Conservation (phyloP, 2,888 invertebrate genomes). For the Scotopteryx bipunctaria region DNA sequence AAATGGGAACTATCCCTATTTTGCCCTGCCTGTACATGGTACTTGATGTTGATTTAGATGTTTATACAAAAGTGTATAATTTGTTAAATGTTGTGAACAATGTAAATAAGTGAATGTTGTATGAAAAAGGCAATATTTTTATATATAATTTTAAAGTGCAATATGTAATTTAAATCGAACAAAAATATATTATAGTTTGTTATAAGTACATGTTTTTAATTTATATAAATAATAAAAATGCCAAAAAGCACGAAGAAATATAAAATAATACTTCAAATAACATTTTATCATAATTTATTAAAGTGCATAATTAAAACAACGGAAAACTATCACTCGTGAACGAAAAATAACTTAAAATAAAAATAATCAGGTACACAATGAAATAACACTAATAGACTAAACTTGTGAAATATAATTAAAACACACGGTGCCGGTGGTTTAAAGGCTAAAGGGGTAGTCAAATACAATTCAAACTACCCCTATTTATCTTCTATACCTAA, state of each 20-base stretch:
- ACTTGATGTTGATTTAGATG: background rate
- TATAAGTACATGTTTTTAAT: conserved; percentile 30
- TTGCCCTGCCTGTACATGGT: no score
- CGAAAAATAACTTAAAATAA: conserved; percentile 22
- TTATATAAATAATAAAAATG: background rate
- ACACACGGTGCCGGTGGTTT: no score
- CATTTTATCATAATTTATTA: conserved; percentile 5
- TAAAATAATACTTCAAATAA: background rate
- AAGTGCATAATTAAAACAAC: conserved; percentile 6
- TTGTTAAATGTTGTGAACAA: background rate
- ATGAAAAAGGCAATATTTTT: conserved; percentile 30
- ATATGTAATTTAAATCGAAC: conserved; percentile 55
- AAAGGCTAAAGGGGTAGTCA: no score
- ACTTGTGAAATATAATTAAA: background rate
- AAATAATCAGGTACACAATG: conserved; percentile 10
- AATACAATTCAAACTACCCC: conserved; percentile 11
- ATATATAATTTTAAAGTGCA: conserved; percentile 54
- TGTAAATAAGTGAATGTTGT: conserved; percentile 28
- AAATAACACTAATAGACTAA: background rate
- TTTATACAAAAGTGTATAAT: background rate
- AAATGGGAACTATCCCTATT: no score
- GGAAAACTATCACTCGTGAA: conserved; percentile 13
- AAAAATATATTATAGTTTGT: conserved; percentile 54
- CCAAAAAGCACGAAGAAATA: background rate
- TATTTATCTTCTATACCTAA: conserved; percentile 53